Evolutionary conservation across 2,888 invertebrate genomes (phyloP).

Genomic region (Drosophila engyochracea): DNA sequence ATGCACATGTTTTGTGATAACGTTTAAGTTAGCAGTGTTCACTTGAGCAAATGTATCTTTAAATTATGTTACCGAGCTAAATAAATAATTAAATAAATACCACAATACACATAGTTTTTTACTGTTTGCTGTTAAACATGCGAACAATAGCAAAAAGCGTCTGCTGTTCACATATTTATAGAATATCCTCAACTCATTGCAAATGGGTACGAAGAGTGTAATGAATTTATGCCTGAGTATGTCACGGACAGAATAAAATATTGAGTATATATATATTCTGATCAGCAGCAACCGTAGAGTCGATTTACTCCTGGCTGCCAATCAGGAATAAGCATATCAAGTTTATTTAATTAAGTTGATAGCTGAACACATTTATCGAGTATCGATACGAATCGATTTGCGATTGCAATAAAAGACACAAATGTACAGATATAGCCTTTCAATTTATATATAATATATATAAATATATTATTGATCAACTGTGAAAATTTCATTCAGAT

Average conservation of each 20-base stretch:
- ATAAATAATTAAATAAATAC: constrained; percentile 56
- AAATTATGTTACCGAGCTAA: constrained; percentile 67
- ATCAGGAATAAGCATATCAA: not conserved
- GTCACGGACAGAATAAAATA: not conserved
- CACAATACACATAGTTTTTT: constrained; percentile 17
- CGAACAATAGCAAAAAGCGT: constrained; percentile 13
- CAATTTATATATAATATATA: not conserved
- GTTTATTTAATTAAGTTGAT: not conserved
- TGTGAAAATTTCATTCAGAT: too few species aligned
- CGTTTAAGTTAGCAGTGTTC: constrained; percentile 66
- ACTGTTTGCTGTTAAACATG: constrained; percentile 8
- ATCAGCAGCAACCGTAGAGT: not conserved
- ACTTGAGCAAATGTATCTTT: constrained; percentile 69
- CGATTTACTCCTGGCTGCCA: not conserved
- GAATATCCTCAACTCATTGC: not conserved
- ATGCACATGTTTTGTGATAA: constrained; percentile 65
- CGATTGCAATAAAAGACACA: too few species aligned
- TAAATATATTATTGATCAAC: too few species aligned
- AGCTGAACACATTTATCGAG: not conserved
- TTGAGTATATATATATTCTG: not conserved
- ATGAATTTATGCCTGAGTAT: not conserved
- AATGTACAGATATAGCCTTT: too few species aligned
- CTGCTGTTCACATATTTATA: not conserved
- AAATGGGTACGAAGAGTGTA: not conserved
- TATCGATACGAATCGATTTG: too few species aligned